Evolutionary conservation across 2,888 invertebrate species (phyloP).

Genomic region (Calliphora vomitoria): DNA sequence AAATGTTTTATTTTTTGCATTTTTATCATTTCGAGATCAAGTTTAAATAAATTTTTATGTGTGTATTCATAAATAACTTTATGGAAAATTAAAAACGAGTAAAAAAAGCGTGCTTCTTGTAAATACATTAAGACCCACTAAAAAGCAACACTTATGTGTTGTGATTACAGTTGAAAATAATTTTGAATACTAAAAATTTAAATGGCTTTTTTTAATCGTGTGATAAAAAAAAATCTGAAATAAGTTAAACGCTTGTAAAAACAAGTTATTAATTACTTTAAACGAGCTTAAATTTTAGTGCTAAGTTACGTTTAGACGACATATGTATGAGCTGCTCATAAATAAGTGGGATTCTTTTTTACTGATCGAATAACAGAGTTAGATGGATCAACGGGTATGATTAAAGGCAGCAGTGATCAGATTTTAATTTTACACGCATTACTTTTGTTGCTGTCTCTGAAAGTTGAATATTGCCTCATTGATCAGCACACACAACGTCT

Average conservation of each 20-base stretch:
- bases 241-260: neutral
- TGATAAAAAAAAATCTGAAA: slow-evolving; percentile 25
- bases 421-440: too few relatives aligned
- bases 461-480: too few relatives aligned
- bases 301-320: neutral
- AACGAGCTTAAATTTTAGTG: neutral
- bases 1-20: neutral
- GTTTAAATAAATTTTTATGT: slow-evolving; percentile 8
- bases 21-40: slow-evolving; percentile 33
- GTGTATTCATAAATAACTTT: slow-evolving; percentile 20
- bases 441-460: too few relatives aligned
- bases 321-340: neutral
- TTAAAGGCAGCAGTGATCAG: too few relatives aligned
- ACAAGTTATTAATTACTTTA: slow-evolving; percentile 24
- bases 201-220: neutral
- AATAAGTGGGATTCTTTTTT: neutral
- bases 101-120: neutral
- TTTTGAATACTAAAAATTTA: slow-evolving; percentile 19
- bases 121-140: slow-evolving; percentile 1
- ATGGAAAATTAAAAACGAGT: neutral
- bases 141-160: slow-evolving; percentile 15
- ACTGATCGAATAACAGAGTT: too few relatives aligned
- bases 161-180: slow-evolving; percentile 9
- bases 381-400: too few relatives aligned
- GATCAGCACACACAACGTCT: too few relatives aligned